These are phyloP conservation scores for Mythimna lalbum DNA, from an alignment of 2,888 invertebrate genomes.

Conservation along the genomic window DNA sequence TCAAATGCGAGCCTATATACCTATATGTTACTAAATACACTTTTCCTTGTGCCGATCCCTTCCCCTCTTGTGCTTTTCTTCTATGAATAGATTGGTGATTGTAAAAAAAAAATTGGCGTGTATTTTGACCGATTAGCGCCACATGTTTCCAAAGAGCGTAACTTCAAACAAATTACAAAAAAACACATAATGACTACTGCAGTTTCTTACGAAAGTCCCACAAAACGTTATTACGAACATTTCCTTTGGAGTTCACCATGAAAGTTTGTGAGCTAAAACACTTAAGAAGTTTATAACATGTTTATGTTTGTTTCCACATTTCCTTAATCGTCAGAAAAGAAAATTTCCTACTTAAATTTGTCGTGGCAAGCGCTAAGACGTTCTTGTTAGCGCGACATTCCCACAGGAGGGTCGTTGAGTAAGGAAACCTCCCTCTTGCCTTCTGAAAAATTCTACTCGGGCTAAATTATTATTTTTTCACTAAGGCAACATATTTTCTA, in stretches of 20 bases:
- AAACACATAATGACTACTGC: slow-evolving; percentile 18
- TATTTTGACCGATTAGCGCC: background rate
- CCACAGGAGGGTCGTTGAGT: slow-evolving; percentile 63
- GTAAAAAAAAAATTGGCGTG: background rate
- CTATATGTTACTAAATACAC: too few species aligned
- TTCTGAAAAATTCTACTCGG: slow-evolving; percentile 52
- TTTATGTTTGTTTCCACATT: slow-evolving; percentile 58
- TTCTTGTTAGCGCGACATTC: slow-evolving; percentile 62
- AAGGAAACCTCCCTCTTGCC: slow-evolving; percentile 57
- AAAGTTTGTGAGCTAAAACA: slow-evolving; percentile 45
- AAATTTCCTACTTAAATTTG: slow-evolving; percentile 64
- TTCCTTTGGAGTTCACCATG: slow-evolving; percentile 25
- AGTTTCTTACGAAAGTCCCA: slow-evolving; percentile 11
- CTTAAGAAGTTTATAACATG: slow-evolving; percentile 49
- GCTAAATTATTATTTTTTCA: slow-evolving; percentile 53
- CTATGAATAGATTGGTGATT: background rate
- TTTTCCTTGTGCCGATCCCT: too few species aligned
- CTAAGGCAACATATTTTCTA: slow-evolving; percentile 45
- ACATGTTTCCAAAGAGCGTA: background rate
- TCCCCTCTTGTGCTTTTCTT: too few species aligned
- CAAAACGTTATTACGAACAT: slow-evolving; percentile 32
- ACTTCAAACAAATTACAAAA: slow-evolving; percentile 18
- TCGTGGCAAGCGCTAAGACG: slow-evolving; percentile 64
- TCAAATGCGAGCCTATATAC: too few species aligned
- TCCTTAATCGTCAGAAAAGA: slow-evolving; percentile 56